Evolutionary conservation across 2,888 invertebrate genomes (phyloP), one percentile per base, ranked within the genome.

Genomic region (Maniola hyperantus): DNA sequence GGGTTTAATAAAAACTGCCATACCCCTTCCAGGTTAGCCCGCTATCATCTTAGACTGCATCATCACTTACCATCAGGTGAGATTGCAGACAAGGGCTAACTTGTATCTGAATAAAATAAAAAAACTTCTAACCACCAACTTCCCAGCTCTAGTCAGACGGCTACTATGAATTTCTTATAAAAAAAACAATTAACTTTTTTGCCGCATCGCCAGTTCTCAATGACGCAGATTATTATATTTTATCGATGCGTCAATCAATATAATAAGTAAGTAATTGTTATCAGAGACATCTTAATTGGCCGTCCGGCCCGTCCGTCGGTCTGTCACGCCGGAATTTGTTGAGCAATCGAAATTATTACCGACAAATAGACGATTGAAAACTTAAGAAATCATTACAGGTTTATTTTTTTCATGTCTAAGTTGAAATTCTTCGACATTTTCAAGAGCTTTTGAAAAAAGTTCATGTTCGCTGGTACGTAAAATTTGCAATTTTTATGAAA

Each of bases 211-310:
- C 20, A 59, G 54, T 44, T 26, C 51, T 61, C 63, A 54, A 61
- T 63, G 61, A 36, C 34, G 26, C 10, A 36, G 34, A 18, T 10
- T 13, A 51, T 34, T 53, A 66, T n/a, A n/a, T n/a, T 66, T 66
- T 72, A 72, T 72, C 71, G 65, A 65, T 39, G 34, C 39, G 64
- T 72, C 72, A 68, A 71, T 72, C 72, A 20, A 44, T 64, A 39
- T n/a, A 26, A 34, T 46, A 46, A 46, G 34, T 67, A 65, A 69
- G 34, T 67, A 65, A 69, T 64, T 71, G 48, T 69, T 72, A 73
- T 73, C 73, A 10, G 48, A 10, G 20, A 64, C 44, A 73, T 73
- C 73, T 71, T 65, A 71, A 72, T 72, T 72, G 72, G 68, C 67
- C 64, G 51, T 57, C 53, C 62, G 65, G 70, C 66, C 69, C 48